Percentiles rank a stretch among this genome's conserved stretches.
phyloP scores from a whole-genome alignment of 2,113 vertebrate genomes.

The Hippoglossus stenolepis region DNA sequence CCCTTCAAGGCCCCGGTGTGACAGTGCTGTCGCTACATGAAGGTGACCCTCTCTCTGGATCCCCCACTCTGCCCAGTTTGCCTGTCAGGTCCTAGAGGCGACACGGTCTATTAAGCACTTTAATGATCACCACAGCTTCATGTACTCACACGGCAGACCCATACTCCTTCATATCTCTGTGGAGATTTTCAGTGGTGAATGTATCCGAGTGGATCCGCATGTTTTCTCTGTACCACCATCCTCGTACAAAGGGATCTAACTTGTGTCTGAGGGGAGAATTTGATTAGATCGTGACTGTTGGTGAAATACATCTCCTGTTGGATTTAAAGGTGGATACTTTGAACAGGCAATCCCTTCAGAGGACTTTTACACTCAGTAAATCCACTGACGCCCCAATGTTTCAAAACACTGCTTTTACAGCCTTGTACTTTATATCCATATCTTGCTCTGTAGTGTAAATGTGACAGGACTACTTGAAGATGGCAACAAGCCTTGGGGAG shows the following conservation, averaged over 20 bases:
- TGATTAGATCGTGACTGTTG: constrained; percentile 52
- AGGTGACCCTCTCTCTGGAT: constrained; percentile 79
- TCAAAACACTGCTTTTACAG: constrained; percentile 62
- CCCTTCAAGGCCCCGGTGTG: constrained; percentile 66
- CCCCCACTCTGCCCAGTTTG: constrained; percentile 54
- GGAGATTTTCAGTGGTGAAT: constrained; percentile 18
- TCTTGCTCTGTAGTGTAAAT: constrained; percentile 53
- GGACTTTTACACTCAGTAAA: constrained; percentile 70
- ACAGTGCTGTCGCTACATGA: constrained; percentile 75
- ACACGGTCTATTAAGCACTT: constrained; percentile 80
- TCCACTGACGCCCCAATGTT: constrained; percentile 60
- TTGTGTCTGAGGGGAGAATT: constrained; percentile 37
- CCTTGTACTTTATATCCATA: constrained; percentile 35
- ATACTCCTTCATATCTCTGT: constrained; percentile 11
- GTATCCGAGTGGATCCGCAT: constrained; percentile 14
- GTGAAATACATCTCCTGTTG: constrained; percentile 63
- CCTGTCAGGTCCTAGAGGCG: constrained; percentile 70
- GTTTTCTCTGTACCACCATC: constrained; percentile 26
- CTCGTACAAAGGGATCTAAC: constrained; percentile 8
- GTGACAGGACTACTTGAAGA: constrained; percentile 65
- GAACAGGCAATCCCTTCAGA: constrained; percentile 58
- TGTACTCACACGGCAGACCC: constrained; percentile 46
- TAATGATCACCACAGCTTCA: constrained; percentile 78
- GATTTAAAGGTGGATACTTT: constrained; percentile 67
- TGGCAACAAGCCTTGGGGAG: constrained; percentile 62